Evolutionary conservation across 2,888 invertebrate species (phyloP).

Genomic region (Lottia gigantea): DNA sequence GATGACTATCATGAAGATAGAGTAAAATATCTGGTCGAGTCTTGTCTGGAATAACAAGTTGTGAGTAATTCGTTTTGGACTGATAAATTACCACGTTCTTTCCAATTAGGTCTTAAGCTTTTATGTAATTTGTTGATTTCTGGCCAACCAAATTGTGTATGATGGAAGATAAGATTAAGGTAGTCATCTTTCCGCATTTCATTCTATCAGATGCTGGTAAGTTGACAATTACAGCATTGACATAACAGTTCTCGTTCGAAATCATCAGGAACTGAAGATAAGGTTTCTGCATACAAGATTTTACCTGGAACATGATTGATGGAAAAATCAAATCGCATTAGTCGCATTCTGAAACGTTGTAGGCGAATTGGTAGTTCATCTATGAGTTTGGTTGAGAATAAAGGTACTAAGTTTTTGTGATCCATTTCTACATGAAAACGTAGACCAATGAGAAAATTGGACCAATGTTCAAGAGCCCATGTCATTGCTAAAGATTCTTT

Average conservation of each 20-base stretch:
- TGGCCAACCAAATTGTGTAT: neutral
- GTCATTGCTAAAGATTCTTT: neutral
- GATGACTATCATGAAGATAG: neutral
- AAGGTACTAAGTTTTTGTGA: constrained; percentile 25
- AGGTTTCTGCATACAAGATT: constrained; percentile 19
- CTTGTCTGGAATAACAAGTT: neutral
- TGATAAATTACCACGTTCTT: neutral
- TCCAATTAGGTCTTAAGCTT: neutral
- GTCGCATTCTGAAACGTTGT: constrained; percentile 22
- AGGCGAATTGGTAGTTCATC: constrained; percentile 21
- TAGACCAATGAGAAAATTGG: neutral
- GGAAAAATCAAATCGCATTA: constrained; percentile 22
- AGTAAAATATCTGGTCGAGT: neutral
- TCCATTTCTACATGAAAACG: constrained; percentile 19
- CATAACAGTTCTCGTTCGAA: neutral
- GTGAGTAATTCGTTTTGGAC: neutral
- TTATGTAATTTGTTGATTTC: neutral
- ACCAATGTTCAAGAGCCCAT: neutral
- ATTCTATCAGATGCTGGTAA: neutral
- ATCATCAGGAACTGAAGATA: neutral
- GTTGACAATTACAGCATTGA: constrained; percentile 12
- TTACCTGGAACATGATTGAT: constrained; percentile 20
- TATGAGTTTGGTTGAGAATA: constrained; percentile 14
- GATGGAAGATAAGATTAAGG: neutral
- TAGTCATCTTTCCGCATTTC: neutral